These are phyloP conservation scores for Acanthosepion esculentum DNA, from an alignment of 2,888 invertebrate genomes.

Conservation along the genomic window DNA sequence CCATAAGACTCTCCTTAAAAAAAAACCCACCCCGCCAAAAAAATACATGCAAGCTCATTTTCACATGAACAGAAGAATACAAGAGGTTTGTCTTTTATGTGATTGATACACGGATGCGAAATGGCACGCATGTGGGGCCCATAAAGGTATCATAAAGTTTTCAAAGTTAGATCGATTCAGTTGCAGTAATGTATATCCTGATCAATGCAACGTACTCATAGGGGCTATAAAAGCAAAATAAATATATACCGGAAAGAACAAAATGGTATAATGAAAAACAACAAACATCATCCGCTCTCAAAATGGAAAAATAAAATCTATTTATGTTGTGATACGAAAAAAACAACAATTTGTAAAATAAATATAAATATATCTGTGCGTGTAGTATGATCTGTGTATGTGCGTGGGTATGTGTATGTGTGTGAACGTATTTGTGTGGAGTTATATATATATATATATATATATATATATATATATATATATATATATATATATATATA, in stretches of 20 bases:
- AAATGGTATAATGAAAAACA: not conserved
- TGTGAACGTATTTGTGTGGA: not conserved
- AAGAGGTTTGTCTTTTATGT: not conserved
- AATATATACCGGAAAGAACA: not conserved
- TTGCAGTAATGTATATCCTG: not conserved
- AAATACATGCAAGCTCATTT: too few species aligned
- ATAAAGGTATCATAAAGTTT: not conserved
- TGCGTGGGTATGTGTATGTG: too few species aligned
- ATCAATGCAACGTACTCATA: not conserved
- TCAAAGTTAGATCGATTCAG: not conserved
- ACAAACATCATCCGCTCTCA: not conserved
- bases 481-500: not conserved
- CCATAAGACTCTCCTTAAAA: too few species aligned
- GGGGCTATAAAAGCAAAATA: not conserved
- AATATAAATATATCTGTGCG: too few species aligned
- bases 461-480: not conserved
- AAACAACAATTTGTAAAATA: not conserved
- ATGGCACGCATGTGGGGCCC: not conserved
- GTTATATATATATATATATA: not conserved
- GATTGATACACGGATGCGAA: not conserved
- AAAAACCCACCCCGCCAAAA: too few species aligned
- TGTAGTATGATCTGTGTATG: too few species aligned
- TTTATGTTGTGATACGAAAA: not conserved
- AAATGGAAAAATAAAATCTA: slow-evolving; percentile 25
- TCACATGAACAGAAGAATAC: too few species aligned